Percentiles rank a stretch among this genome's conserved stretches.
phyloP scores from a whole-genome alignment of 2,797 vertebrate genomes.

The Xyrichtys novacula region DNA sequence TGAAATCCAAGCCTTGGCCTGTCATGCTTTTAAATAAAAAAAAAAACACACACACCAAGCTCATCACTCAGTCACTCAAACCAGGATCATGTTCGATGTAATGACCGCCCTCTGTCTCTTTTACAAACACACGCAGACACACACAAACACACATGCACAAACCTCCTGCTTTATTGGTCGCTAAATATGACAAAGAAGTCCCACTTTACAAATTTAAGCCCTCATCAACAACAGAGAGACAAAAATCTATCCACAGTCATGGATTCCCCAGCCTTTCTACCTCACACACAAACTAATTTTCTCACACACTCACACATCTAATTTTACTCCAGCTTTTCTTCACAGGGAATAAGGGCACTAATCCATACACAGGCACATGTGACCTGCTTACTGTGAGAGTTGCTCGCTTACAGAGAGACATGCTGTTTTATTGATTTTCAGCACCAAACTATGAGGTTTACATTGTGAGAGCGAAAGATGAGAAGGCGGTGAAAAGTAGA shows the following conservation, averaged over 20 bases:
- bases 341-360: slow-evolving; percentile 13
- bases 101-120: slow-evolving; percentile 29
- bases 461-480: slow-evolving; percentile 59
- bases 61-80: slow-evolving; percentile 65
- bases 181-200: slow-evolving; percentile 28
- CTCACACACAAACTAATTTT: not conserved
- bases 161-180: slow-evolving; percentile 8
- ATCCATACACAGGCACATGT: slow-evolving; percentile 38
- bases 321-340: slow-evolving; percentile 24
- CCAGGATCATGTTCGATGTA: slow-evolving; percentile 50
- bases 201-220: slow-evolving; percentile 25
- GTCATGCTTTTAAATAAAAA: slow-evolving; percentile 47
- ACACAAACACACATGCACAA: not conserved
- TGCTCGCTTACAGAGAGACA: slow-evolving; percentile 67
- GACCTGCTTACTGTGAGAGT: slow-evolving; percentile 62
- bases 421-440: slow-evolving; percentile 72
- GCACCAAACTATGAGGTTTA: slow-evolving; percentile 64
- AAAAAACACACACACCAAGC: too few species aligned
- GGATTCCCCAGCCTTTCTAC: not conserved
- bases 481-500: slow-evolving; percentile 33
- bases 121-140: slow-evolving; percentile 18
- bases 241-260: not conserved
- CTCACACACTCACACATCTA: not conserved
- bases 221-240: slow-evolving; percentile 15
- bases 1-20: slow-evolving; percentile 61